A percentile compares a stretch with the other conserved stretches of the same genome.
phyloP scores from a whole-genome alignment of 2,113 vertebrate species.

The Ctenomys sociabilis region DNA sequence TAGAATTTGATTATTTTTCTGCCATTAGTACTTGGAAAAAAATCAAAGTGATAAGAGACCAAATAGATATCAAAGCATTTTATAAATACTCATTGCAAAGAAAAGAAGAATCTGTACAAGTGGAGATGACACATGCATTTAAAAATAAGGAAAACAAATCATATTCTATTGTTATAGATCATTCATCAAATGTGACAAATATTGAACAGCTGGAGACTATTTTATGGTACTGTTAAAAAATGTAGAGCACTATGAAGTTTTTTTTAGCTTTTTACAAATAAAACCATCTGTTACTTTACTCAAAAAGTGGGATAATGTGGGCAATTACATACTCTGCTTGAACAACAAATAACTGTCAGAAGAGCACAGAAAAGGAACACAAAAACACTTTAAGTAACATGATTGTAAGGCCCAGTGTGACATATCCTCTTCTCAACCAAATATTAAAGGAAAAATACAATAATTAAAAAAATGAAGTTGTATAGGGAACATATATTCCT shows the following conservation, averaged over 20 bases:
- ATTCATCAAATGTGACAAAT: conserved; percentile 38
- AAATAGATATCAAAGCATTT: not conserved
- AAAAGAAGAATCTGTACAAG: not conserved
- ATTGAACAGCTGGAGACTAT: conserved; percentile 46
- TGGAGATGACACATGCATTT: not conserved
- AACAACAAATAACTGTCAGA: not conserved
- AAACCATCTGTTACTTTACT: conserved; percentile 57
- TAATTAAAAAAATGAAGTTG: not conserved
- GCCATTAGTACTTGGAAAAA: not conserved
- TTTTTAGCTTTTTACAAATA: not conserved
- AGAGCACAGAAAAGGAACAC: not conserved
- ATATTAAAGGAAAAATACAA: not conserved
- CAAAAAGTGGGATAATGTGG: not conserved
- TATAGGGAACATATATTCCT: not conserved
- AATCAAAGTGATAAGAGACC: not conserved
- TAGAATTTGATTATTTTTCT: conserved; percentile 47
- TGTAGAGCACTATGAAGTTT: not conserved
- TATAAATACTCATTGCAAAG: not conserved
- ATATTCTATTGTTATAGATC: not conserved
- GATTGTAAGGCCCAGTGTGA: not conserved
- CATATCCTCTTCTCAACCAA: not conserved
- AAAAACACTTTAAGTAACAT: not conserved
- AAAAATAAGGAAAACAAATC: not conserved
- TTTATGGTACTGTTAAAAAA: conserved; percentile 12
- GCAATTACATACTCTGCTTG: not conserved